Evolutionary conservation across 1,140 invertebrate genomes (phyloP), one percentile per base, ranked within the genome.

Genomic region (Euura lappo): DNA sequence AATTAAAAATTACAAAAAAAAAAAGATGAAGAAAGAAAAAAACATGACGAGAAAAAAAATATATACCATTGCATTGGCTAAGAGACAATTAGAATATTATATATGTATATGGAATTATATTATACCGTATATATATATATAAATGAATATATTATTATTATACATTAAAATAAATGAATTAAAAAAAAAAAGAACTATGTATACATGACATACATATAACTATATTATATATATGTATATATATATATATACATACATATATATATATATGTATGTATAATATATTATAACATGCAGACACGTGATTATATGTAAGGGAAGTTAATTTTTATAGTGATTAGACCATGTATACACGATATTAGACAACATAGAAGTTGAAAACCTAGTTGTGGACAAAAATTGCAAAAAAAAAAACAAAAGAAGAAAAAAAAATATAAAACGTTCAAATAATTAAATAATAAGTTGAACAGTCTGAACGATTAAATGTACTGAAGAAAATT

Each of bases 261-360:
- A 67, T 67, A 67, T 2, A 68, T 68, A 68, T 68, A 10, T 68
- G 28, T 68, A 64, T 13, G 2, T 64, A 64, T 64, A 64, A 64
- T 10, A 10, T 10, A 64, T 13, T 10, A 13, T 10, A 68, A 68
- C 66, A 28, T 68, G 66, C 66, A 68, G 10, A 68, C 66, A 44
- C 13, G 28, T 68, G 66, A 42, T 28, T 42, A 68, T 42, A 68
- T 68, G 28, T 28, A 28, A 44, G 28, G 66, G 66, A 42, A 44
- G 66, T 68, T 68, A 68, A 68, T 68, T 68, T 68, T 68, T 68
- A 68, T 68, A 68, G 66, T 44, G 28, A 68, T 44, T 68, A 68
- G 66, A 68, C 13, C 66, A 68, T 68, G 66, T 68, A 68, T 42
- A 68, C 66, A 42, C 28, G 28, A 28, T 10, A 43, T 68, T 68